Percentiles rank a stretch among this genome's conserved stretches.
phyloP scores from a whole-genome alignment of 2,888 invertebrate genomes.

The Melieria omissa region DNA sequence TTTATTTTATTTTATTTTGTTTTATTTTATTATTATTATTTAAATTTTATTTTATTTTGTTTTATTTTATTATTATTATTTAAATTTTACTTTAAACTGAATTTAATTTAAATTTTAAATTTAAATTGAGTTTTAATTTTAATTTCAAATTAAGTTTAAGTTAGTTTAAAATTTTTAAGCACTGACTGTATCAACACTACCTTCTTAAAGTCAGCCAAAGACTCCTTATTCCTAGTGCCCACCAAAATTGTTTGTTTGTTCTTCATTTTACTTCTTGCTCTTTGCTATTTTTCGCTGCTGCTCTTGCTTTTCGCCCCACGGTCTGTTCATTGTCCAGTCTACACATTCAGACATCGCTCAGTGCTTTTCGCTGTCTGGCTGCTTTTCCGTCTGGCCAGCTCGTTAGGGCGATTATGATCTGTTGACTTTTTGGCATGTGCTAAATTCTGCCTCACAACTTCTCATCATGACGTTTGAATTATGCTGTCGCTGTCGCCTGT shows the following conservation, averaged over 20 bases:
- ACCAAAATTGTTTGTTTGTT: not conserved
- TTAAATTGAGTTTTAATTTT: too few relatives aligned
- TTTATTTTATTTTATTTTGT: too few relatives aligned
- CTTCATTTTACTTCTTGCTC: not conserved
- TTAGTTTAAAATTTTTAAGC: not conserved
- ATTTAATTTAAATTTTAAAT: too few relatives aligned
- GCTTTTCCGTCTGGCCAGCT: conserved; percentile 1
- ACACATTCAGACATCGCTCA: conserved; percentile 5
- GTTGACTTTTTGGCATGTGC: conserved; percentile 35
- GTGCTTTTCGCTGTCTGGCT: conserved; percentile 2
- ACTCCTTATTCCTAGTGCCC: too few relatives aligned
- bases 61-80: too few relatives aligned
- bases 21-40: too few relatives aligned
- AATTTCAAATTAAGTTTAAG: not conserved
- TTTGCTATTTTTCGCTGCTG: not conserved
- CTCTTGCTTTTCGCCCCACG: not conserved
- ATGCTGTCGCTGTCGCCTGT: conserved; percentile 1
- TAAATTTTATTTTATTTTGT: too few relatives aligned
- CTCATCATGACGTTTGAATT: conserved; percentile 20
- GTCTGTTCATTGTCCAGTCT: not conserved
- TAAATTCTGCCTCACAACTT: conserved; percentile 28
- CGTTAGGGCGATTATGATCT: conserved; percentile 27
- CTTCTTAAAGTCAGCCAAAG: too few relatives aligned
- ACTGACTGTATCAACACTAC: not conserved
- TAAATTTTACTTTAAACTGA: too few relatives aligned